Evolutionary conservation across 64 coral and sea anemone species (phyloP).

Genomic region (Anthopleura sola): DNA sequence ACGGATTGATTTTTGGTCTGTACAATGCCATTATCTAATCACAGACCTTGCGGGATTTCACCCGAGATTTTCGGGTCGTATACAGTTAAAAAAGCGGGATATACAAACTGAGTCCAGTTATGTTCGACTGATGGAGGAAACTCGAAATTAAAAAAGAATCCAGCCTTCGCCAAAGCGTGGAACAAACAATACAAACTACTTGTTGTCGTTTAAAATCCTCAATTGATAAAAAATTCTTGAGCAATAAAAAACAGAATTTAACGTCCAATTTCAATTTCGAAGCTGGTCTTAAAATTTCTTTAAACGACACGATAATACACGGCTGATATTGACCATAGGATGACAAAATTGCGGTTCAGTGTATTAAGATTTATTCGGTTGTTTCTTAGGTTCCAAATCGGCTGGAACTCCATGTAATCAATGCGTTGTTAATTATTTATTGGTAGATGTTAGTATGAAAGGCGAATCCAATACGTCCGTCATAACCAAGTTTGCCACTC

Average conservation of each 20-base stretch:
- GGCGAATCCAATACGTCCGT: neutral
- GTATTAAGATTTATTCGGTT: neutral
- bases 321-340: neutral
- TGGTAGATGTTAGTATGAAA: neutral
- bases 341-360: neutral
- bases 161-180: neutral
- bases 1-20: neutral
- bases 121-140: neutral
- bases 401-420: neutral
- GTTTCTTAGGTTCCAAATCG: neutral
- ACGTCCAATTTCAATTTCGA: neutral
- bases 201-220: neutral
- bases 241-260: neutral
- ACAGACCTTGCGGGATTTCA: conserved; percentile 7
- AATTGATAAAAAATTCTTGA: neutral
- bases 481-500: neutral
- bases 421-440: neutral
- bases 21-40: neutral
- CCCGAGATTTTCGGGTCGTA: neutral
- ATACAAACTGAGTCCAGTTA: neutral
- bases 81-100: neutral
- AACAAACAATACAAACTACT: neutral
- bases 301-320: neutral
- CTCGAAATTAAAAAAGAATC: neutral
- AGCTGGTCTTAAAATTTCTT: neutral